A percentile compares a stretch with the other conserved stretches of the same genome.
These are phyloP conservation scores for Gephyroberyx darwinii DNA, from an alignment of 2,797 vertebrate species.

Conservation along the genomic window DNA sequence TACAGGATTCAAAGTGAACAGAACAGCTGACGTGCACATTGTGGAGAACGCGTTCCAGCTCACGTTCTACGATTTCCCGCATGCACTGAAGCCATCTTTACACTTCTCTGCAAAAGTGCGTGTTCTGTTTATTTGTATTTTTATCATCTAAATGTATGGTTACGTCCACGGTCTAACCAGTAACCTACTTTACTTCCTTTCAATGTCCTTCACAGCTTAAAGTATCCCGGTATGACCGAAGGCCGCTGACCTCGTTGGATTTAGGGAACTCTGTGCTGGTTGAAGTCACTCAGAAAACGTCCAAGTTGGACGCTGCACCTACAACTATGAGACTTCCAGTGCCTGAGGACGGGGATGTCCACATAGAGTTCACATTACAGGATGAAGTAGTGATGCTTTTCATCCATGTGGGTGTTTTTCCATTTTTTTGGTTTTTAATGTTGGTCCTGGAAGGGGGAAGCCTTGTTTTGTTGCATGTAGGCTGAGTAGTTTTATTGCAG, in stretches of 20 bases:
- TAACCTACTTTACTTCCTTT: not conserved
- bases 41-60: conserved; percentile 53
- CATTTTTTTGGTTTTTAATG: not conserved
- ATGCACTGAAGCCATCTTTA: conserved; percentile 65
- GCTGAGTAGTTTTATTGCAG: conserved; percentile 40
- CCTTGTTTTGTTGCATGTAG: conserved; percentile 37
- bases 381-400: conserved; percentile 55
- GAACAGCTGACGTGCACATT: conserved; percentile 46
- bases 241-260: conserved; percentile 54
- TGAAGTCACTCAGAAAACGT: conserved; percentile 59
- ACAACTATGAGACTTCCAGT: conserved; percentile 53
- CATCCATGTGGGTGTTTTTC: conserved; percentile 57
- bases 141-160: not conserved
- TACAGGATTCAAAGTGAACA: conserved; percentile 53
- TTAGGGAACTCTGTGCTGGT: conserved; percentile 42
- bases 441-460: not conserved
- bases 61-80: conserved; percentile 55
- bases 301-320: not conserved
- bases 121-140: not conserved
- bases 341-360: conserved; percentile 67
- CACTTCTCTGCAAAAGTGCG: conserved; percentile 68
- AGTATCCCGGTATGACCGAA: conserved; percentile 66
- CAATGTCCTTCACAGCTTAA: conserved; percentile 56
- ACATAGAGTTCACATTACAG: conserved; percentile 60
- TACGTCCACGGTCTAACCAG: not conserved